Conservation (phyloP, 2,888 invertebrate genomes). For the Morpho helenor region DNA sequence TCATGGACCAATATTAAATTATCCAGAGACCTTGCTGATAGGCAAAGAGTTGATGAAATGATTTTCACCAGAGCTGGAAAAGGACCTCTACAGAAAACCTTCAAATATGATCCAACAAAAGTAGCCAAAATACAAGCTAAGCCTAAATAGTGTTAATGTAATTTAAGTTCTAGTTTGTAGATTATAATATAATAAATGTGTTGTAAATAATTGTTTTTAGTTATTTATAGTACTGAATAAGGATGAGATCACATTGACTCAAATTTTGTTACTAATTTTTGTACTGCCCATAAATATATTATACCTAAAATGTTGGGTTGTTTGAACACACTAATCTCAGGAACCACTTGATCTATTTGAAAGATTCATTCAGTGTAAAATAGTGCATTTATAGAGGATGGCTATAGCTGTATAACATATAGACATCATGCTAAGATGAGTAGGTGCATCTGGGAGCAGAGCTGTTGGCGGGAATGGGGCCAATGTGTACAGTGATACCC, state of each 20-base stretch:
- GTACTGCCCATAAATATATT: too few species aligned
- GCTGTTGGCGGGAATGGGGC: too few species aligned
- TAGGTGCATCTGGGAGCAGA: too few species aligned
- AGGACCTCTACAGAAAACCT: slow-evolving; percentile 93
- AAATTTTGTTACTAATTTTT: not conserved
- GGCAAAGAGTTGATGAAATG: slow-evolving; percentile 86
- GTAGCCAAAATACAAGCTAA: slow-evolving; percentile 75
- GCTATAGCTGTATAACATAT: too few species aligned
- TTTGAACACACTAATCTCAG: too few species aligned
- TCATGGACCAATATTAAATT: slow-evolving; percentile 91
- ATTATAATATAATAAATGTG: slow-evolving; percentile 35
- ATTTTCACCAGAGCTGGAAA: slow-evolving; percentile 91
- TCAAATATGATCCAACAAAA: slow-evolving; percentile 89
- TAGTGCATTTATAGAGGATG: too few species aligned
- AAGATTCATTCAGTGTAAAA: too few species aligned
- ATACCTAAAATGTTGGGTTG: too few species aligned
- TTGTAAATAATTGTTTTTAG: slow-evolving; percentile 26
- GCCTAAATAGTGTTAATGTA: slow-evolving; percentile 59
- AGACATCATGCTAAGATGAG: too few species aligned
- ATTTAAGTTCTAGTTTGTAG: slow-evolving; percentile 36
- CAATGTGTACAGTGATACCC: too few species aligned
- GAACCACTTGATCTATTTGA: too few species aligned
- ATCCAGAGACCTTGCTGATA: slow-evolving; percentile 86
- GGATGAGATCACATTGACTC: too few species aligned
- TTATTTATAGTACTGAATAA: slow-evolving; percentile 6